Base-by-base conservation (phyloP, 2,888 invertebrate genomes). In the Eupithecia abbreviata region DNA sequence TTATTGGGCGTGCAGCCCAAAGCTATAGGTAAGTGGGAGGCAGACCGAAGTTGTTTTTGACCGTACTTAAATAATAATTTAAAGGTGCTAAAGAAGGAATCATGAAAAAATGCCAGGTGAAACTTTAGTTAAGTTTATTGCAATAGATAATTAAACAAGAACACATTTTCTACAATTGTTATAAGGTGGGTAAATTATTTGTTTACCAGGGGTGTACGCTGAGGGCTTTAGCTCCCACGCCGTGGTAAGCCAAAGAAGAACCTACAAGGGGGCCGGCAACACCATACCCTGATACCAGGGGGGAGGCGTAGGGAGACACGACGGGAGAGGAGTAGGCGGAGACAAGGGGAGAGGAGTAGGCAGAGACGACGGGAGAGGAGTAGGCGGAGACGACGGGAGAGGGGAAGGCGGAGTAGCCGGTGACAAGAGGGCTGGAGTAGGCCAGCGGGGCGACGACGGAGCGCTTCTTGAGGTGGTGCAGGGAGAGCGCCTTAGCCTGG, bases 401-500 rank as follows among this genome's bases (percentile, higher is more conserved):
- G 67, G 86, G 73, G 80, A 88, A 86, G 80, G 85, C 74, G 67
- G 86, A 74, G 80, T 88, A 86, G 80, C 87, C 87, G 71, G 84
- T 82, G 10, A 86, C 83, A 2, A 85, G 51, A 2, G 87, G 85
- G 86, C 80, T 78, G 84, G 85, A 75, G 85, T 75, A 75, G 72
- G 82, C 76, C 47, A 89, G 84, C 84, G 87, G 43, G 68, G 82
- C 76, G 41, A 85, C 84, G 12, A 89, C 82, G 5, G 91, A 93
- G 75, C 90, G 91, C 85, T 95, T 95, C 84, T 86, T 87, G 72
- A 95, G 88, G 75, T 93, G 92, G 84, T 95, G 95, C 41, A 85
- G 91, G 71, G 92, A 89, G 77, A 93, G 85, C 73, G 93, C 93
- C 87, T 93, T 94, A 71, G 94, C 92, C 75, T 93, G 92, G 90